Base-by-base conservation (phyloP, 2,888 invertebrate genomes). In the Cephus spinipes region DNA sequence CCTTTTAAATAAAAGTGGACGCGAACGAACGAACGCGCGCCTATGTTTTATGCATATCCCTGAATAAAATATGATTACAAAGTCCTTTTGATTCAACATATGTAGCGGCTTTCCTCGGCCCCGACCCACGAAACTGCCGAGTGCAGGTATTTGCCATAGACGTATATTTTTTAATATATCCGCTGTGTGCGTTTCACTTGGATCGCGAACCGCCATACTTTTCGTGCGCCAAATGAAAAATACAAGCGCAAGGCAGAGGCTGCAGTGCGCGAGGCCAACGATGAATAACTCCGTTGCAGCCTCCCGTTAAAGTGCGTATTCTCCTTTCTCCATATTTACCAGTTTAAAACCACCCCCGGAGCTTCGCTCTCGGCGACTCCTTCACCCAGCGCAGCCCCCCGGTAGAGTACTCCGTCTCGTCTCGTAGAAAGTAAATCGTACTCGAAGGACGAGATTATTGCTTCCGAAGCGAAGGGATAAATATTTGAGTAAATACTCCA, bases 41-140 rank as follows among this genome's bases (percentile, higher is more conserved):
- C 82, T 81, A 87, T 86, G 87, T 87, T 87, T 87, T 87, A 87
- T 88, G 87, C 85, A 87, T 87, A 87, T 84, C 84, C 80, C 84
- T 87, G 87, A 87, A 88, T 87, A 87, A 87, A 87, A 88, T 87
- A 86, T 87, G 84, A 87, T 87, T 87, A 86, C 87, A 83, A 84
- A 85, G 86, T 85, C 82, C 86, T 86, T 89, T 88, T 87, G 87
- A 86, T 86, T 86, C 86, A 81, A 84, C 82, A 81, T 82, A 83
- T 84, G 84, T 85, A 87, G 82, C 78, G 81, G 82, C 81, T 84
- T 83, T 84, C 79, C 81, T 77, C 81, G 81, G 73, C 68, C 71
- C 74, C 69, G 30, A 31, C 71, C 32, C 71, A 32, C 71, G 15
- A 71, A 71, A 71, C 71, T 35, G 35, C 35, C 77, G 68, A 69